Conservation (phyloP, 2,888 invertebrate species). For the Stenodema calcarata region DNA sequence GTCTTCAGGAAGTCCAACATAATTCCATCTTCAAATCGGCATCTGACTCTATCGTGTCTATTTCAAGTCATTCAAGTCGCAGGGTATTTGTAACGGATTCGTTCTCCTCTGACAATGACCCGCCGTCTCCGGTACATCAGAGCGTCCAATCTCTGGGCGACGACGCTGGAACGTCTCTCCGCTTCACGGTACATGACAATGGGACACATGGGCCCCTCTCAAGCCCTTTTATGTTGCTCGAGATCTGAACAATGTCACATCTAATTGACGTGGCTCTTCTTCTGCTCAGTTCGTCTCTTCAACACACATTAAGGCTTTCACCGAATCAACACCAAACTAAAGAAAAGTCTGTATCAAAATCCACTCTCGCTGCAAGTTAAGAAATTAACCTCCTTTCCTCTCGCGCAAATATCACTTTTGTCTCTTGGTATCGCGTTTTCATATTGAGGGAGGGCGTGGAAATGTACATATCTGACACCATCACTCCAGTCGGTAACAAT, state of each 20-base stretch:
- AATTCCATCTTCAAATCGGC: too few relatives aligned
- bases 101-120: not conserved
- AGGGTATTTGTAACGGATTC: not conserved
- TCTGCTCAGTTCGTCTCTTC: not conserved
- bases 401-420: too few relatives aligned
- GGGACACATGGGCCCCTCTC: not conserved
- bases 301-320: not conserved
- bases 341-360: not conserved
- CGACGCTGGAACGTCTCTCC: conserved; percentile 10
- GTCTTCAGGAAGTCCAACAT: too few relatives aligned
- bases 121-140: not conserved
- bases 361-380: too few relatives aligned
- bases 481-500: too few relatives aligned
- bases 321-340: not conserved
- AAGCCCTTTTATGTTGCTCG: not conserved
- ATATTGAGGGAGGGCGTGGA: too few relatives aligned
- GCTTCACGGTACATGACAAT: conserved; percentile 35
- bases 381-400: too few relatives aligned
- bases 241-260: not conserved
- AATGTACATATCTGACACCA: too few relatives aligned
- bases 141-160: not conserved
- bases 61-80: too few relatives aligned
- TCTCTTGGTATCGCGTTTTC: too few relatives aligned
- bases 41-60: too few relatives aligned
- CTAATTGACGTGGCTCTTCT: not conserved